Evolutionary conservation across 2,888 invertebrate species (phyloP).

Genomic region (Amphipyra berbera): DNA sequence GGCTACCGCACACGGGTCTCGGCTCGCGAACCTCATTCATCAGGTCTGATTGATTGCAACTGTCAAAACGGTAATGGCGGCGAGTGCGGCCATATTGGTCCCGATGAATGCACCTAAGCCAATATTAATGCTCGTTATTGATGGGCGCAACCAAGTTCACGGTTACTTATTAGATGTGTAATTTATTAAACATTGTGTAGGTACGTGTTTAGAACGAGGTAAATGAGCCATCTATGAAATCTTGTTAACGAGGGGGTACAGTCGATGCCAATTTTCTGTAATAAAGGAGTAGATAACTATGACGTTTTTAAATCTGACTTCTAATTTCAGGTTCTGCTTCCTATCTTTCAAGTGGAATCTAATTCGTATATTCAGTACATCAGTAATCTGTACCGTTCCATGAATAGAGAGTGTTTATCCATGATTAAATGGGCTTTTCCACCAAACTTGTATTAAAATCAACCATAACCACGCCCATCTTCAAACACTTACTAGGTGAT

Average conservation of each 20-base stretch:
- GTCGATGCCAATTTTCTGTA: conserved; percentile 23
- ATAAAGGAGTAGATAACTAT: no score
- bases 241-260: conserved; percentile 67
- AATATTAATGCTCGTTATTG: conserved; percentile 86
- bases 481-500: no score
- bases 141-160: conserved; percentile 83
- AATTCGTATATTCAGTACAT: no score
- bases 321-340: no score
- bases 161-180: conserved; percentile 83
- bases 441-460: no score
- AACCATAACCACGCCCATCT: no score
- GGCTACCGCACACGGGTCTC: conserved; percentile 74
- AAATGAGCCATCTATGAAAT: conserved; percentile 71
- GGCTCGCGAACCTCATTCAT: conserved; percentile 85
- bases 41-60: conserved; percentile 88
- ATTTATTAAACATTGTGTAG: conserved; percentile 79
- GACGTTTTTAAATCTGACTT: no score
- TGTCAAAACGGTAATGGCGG: conserved; percentile 88
- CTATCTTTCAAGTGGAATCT: no score
- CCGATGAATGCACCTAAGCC: conserved; percentile 83
- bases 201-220: conserved; percentile 67
- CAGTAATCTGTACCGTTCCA: no score
- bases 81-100: conserved; percentile 82
- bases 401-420: no score
- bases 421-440: no score